Conservation (phyloP, 2,113 vertebrate species). For the Oncorhynchus mykiss region DNA sequence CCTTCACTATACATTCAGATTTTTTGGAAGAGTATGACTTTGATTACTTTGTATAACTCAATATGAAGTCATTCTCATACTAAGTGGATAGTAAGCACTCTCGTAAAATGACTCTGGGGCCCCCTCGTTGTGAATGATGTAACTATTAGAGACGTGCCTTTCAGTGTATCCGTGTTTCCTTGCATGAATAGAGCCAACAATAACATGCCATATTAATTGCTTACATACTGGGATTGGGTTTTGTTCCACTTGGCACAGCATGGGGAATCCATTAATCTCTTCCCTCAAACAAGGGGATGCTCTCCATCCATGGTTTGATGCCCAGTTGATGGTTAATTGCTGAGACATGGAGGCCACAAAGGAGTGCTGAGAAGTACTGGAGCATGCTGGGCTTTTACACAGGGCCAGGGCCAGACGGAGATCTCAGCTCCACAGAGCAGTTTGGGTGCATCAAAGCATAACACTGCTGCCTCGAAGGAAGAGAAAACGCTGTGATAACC, state of each 20-base stretch:
- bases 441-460: conserved; percentile 29
- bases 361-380: conserved; percentile 52
- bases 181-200: conserved; percentile 47
- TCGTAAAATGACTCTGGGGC: not conserved
- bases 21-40: too few relatives aligned
- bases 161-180: conserved; percentile 28
- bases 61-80: too few relatives aligned
- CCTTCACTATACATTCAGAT: too few relatives aligned
- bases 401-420: conserved; percentile 25
- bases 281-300: conserved; percentile 35
- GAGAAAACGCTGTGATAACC: conserved; percentile 22
- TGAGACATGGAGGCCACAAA: conserved; percentile 34
- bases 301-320: conserved; percentile 39
- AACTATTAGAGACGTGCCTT: conserved; percentile 22
- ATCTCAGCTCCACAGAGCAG: conserved; percentile 19
- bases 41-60: too few relatives aligned
- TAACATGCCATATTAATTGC: conserved; percentile 56
- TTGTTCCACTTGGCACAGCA: conserved; percentile 54
- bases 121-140: conserved; percentile 17
- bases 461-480: conserved; percentile 12
- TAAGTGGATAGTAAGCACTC: too few relatives aligned
- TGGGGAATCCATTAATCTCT: conserved; percentile 49
- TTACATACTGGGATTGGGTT: conserved; percentile 37
- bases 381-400: conserved; percentile 29
- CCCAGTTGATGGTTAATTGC: conserved; percentile 55